phyloP scores from a whole-genome alignment of 2,888 invertebrate genomes.

The Conchocele bisecta region DNA sequence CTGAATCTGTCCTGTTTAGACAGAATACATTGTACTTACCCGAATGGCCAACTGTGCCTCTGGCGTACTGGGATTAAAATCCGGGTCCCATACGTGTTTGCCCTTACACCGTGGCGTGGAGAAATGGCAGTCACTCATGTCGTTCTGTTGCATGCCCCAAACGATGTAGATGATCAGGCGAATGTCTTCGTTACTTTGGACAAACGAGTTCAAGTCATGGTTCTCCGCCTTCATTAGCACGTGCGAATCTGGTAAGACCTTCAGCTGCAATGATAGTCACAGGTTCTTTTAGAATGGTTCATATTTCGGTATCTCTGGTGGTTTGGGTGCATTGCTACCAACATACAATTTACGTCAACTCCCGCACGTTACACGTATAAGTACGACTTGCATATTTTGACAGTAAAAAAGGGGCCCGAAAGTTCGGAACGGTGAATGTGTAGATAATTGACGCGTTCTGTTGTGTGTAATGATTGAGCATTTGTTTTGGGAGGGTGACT shows the following conservation, averaged over 20 bases:
- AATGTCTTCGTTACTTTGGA: conserved; percentile 42
- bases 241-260: conserved; percentile 33
- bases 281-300: neutral
- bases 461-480: too few relatives aligned
- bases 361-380: too few relatives aligned
- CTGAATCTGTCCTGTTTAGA: too few relatives aligned
- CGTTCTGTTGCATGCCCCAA: conserved; percentile 70
- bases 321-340: too few relatives aligned
- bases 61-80: conserved; percentile 66
- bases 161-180: conserved; percentile 57
- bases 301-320: too few relatives aligned
- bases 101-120: conserved; percentile 70
- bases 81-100: conserved; percentile 63
- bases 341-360: too few relatives aligned
- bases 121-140: conserved; percentile 67
- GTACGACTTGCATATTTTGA: too few relatives aligned
- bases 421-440: too few relatives aligned
- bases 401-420: too few relatives aligned
- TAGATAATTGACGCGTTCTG: too few relatives aligned
- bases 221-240: conserved; percentile 55
- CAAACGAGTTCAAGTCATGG: conserved; percentile 51
- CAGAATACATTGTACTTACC: too few relatives aligned
- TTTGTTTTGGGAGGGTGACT: too few relatives aligned
- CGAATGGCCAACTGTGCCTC: conserved; percentile 65
- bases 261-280: neutral